Percentiles rank a stretch among this genome's conserved stretches.
Conservation (phyloP, 2,797 vertebrate species). For the Thripadectes ignobilis region DNA sequence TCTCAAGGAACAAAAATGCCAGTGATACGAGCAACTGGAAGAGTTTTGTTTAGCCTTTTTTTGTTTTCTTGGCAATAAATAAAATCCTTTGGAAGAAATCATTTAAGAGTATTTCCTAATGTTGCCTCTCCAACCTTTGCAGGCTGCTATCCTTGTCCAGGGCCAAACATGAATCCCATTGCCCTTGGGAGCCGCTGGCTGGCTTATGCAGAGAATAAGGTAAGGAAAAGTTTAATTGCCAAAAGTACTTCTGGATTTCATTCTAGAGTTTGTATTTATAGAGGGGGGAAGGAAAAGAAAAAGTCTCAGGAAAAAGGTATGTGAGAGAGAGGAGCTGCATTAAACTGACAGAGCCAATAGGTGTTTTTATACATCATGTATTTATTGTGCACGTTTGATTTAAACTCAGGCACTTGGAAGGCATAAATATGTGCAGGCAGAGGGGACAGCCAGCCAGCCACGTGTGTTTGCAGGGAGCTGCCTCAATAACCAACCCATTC, state of each 20-base stretch:
- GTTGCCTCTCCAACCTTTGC: slow-evolving; percentile 66
- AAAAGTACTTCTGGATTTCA: background rate
- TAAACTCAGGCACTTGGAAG: background rate
- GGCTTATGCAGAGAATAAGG: slow-evolving; percentile 98
- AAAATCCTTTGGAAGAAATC: slow-evolving; percentile 34
- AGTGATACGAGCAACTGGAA: slow-evolving; percentile 34
- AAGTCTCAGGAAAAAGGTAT: background rate
- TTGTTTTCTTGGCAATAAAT: slow-evolving; percentile 65
- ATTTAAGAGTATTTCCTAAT: slow-evolving; percentile 58
- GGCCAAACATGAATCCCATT: slow-evolving; percentile 96
- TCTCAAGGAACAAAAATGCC: slow-evolving; percentile 62
- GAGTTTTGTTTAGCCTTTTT: slow-evolving; percentile 56
- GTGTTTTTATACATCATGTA: fast-evolving
- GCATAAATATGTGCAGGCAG: background rate
- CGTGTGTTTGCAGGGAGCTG: background rate
- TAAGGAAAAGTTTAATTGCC: slow-evolving; percentile 58
- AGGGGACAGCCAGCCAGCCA: background rate
- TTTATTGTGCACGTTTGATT: background rate
- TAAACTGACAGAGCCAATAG: background rate
- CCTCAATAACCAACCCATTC: background rate
- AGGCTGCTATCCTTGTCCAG: slow-evolving; percentile 98
- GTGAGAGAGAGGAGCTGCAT: background rate
- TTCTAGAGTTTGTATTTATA: background rate
- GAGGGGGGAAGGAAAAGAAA: fast-evolving
- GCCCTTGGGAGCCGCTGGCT: slow-evolving; percentile 96